Evolutionary conservation across 1,140 invertebrate genomes (phyloP), one percentile per base, ranked within the genome.

Genomic region (Cotesia vestalis): DNA sequence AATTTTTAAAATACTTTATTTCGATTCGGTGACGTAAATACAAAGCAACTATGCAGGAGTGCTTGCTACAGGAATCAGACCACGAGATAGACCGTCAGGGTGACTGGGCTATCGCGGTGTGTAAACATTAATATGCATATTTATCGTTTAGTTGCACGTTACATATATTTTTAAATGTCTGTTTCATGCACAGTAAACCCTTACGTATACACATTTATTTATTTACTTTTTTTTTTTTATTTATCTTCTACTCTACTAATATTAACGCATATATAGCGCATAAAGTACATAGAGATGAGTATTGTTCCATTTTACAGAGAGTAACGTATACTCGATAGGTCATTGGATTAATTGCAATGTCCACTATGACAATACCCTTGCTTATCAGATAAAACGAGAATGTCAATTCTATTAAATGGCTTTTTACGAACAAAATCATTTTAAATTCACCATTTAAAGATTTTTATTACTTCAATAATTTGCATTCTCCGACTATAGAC

Each of bases 71-170:
- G 40, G 6, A 55, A 34, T 55, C 66, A 68, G 12, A 55, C 20
- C 40, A 55, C 64, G 53, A 51, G 68, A 69, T 69, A 51, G 36
- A 53, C 36, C 57, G 34, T 67, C n/a, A n/a, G 59, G 20, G n/a
- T 69, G 57, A 61, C 11, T 51, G 14, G 60, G 68, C 55, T 69
- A 69, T 69, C 68, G 40, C n/a, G 14, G n/a, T 61, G 55, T 35
- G 38, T 69, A 69, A 61, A 69, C 68, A 69, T 69, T 61, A 69
- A 69, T 66, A 66, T 69, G 59, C 59, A 69, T 69, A 69, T 69
- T 67, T 67, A 67, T 67, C 35, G 34, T 67, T 27, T 27, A 27
- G 27, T 27, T 67, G 60, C 34, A 4, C 4, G 36, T 62, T 36
- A 62, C 4, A 67, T 53, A 52, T 55, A 53, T 35, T 55, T 67